Base-by-base conservation (phyloP, 2,113 vertebrate genomes). In the Trematocara macrostoma region DNA sequence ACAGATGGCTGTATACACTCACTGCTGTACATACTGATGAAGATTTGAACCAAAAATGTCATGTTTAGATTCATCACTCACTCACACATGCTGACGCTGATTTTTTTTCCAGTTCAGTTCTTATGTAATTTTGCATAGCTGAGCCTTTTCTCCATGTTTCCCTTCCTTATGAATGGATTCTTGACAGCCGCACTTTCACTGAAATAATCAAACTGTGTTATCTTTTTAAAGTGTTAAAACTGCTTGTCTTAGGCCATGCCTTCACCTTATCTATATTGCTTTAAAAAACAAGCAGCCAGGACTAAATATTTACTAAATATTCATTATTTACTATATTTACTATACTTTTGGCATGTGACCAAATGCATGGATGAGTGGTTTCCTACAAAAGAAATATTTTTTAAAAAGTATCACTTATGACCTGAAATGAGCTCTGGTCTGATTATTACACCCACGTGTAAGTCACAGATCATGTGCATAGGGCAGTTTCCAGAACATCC, bases 31-130 rank as follows among this genome's bases (percentile, higher is more conserved):
- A 20, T 67, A 67, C 18, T 40, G 34, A 38, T 38, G 34, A 20
- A 1, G 61, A 67, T 67, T 67, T 67, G 34, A 67, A 67, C 18
- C 34, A 20, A 12, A 67, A 67, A 20, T 67, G 11, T 67, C 35
- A 67, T 40, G 20, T 67, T 67, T 67, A 8, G n/a, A 38, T 14
- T 67, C 35, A 67, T 67, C 11, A 20, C 61, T 67, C 4, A 7
- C 18, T 40, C 18, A 40, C 35, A 67, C 61, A 20, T 67, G 61
- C n/a, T 67, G 11, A 38, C 3, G 0, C 11, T 8, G 35, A 40
- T 67, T 67, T 3, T 67, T 55, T 26, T 1, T 0, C 0, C 15
- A 11, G n/a, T 3, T 1, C 34, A 40, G 34, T 67, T 40, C 18
- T 40, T 67, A 20, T 67, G 6, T 67, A 20, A 40, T 67, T 67